Conservation (phyloP, 2,113 vertebrate species). For the Acinonyx jubatus region DNA sequence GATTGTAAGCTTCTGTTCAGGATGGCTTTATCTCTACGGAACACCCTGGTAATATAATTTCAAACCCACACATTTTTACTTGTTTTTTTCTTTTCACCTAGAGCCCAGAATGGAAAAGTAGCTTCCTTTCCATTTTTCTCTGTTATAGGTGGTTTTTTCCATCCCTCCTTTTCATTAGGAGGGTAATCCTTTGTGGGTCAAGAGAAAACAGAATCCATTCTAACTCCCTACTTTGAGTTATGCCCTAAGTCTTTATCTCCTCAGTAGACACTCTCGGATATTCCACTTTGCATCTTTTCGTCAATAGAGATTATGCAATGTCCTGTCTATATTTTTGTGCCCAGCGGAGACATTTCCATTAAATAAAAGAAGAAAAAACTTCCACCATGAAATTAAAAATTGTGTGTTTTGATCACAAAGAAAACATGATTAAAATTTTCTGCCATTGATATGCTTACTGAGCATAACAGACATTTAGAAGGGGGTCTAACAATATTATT, state of each 20-base stretch:
- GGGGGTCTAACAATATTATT: neutral
- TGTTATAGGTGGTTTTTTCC: neutral
- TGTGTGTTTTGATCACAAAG: neutral
- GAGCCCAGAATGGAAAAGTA: neutral
- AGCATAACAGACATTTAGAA: neutral
- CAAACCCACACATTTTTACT: neutral
- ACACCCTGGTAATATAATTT: neutral
- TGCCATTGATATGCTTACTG: neutral
- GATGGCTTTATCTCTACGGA: neutral
- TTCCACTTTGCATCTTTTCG: neutral
- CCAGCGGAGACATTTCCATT: neutral
- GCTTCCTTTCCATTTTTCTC: neutral
- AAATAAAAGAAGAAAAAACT: neutral
- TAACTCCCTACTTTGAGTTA: neutral
- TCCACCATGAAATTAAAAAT: neutral
- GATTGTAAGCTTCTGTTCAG: neutral
- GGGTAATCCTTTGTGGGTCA: neutral
- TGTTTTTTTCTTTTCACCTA: neutral
- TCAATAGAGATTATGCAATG: neutral
- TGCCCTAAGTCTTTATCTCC: neutral
- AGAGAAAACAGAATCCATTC: neutral
- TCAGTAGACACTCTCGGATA: no score
- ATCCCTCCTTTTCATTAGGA: neutral
- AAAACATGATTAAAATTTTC: neutral
- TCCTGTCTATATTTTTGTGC: neutral